A percentile compares a stretch with the other conserved stretches of the same genome.
These are phyloP conservation scores for Cherax destructor DNA, from an alignment of 1,140 invertebrate species.

Conservation along the genomic window DNA sequence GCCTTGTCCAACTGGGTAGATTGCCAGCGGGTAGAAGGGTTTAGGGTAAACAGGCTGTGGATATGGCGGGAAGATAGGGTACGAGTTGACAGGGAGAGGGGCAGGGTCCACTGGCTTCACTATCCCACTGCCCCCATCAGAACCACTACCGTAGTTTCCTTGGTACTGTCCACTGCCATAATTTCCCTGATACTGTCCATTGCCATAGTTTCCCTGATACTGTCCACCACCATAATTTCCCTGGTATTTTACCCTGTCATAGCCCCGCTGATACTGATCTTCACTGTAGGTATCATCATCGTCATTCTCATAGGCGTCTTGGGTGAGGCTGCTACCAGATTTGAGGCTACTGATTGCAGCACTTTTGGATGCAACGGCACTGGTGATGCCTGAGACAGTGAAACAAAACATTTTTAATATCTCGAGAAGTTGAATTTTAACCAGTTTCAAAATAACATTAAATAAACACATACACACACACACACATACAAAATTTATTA, in stretches of 20 bases:
- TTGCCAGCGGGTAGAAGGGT: background rate
- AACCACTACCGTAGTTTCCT: too few species aligned
- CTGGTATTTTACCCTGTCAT: background rate
- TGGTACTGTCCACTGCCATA: background rate
- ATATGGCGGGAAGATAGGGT: slow-evolving; percentile 26
- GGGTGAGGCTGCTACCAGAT: too few species aligned
- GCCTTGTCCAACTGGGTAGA: background rate
- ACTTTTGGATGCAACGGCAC: background rate
- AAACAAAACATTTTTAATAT: too few species aligned
- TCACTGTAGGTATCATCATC: background rate
- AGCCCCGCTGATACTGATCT: background rate
- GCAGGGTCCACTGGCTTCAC: background rate
- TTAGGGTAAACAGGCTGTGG: slow-evolving; percentile 14
- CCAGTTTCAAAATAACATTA: too few species aligned
- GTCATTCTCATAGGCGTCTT: background rate
- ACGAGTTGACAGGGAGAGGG: background rate
- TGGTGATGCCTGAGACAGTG: background rate
- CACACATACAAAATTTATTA: too few species aligned
- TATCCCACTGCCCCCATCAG: background rate
- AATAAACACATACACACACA: too few species aligned
- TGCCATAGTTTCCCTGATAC: too few species aligned
- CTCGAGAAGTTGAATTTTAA: too few species aligned
- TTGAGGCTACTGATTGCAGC: background rate
- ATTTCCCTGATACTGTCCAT: too few species aligned
- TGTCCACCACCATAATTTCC: too few species aligned